Evolutionary conservation across 2,113 vertebrate genomes (phyloP).

Genomic region (Macaca nemestrina): DNA sequence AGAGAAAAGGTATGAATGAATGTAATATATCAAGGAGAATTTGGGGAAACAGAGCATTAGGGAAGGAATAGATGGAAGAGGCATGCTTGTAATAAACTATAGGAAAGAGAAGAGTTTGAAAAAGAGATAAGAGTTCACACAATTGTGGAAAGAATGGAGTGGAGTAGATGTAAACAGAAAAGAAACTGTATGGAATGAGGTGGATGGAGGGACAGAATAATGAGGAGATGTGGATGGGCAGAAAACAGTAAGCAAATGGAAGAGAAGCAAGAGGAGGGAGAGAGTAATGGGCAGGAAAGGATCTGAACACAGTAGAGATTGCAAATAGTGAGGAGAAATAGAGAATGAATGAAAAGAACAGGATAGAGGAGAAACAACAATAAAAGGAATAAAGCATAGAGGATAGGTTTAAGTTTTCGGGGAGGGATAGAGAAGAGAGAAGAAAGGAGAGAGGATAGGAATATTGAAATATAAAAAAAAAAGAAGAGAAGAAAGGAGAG

Average conservation of each 20-base stretch:
- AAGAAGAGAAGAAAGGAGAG: background rate
- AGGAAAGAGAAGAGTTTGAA: background rate
- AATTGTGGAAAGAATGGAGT: background rate
- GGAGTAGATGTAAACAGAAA: background rate
- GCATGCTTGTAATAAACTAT: background rate
- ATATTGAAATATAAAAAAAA: background rate
- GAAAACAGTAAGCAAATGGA: background rate
- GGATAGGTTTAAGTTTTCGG: background rate
- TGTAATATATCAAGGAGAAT: background rate
- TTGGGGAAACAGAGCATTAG: background rate
- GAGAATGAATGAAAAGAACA: background rate
- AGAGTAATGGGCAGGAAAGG: background rate
- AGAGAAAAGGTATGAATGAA: background rate
- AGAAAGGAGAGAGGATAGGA: background rate
- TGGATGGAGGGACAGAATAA: background rate
- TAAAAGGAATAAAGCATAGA: background rate
- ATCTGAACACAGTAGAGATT: background rate
- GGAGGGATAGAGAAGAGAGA: background rate
- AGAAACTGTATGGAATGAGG: background rate
- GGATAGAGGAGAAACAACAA: background rate
- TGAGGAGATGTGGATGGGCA: background rate
- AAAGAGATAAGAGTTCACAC: background rate
- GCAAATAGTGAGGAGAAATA: background rate
- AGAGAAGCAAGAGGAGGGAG: background rate
- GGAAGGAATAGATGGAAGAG: background rate